These are phyloP conservation scores for Hyalella azteca DNA, from an alignment of 2,888 invertebrate genomes.

Conservation along the genomic window DNA sequence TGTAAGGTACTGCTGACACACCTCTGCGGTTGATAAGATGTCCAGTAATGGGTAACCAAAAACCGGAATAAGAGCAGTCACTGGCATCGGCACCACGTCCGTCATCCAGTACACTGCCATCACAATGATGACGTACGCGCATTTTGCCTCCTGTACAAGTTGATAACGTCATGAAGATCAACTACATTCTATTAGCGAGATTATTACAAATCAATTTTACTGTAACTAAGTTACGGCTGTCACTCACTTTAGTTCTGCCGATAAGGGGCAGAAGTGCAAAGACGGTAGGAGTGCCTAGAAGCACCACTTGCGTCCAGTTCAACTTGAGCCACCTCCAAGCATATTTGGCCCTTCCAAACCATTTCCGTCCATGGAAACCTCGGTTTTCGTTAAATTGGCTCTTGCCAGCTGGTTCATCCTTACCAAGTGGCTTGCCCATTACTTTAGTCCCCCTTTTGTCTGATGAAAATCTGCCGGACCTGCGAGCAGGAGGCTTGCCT, in stretches of 20 bases:
- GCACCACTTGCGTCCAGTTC: constrained; percentile 29
- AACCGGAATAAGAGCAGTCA: constrained; percentile 83
- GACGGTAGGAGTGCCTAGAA: constrained; percentile 2
- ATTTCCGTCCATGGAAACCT: too few species aligned
- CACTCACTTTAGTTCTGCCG: constrained; percentile 22
- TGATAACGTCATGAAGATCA: too few species aligned
- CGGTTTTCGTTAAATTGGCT: too few species aligned
- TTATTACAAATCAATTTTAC: too few species aligned
- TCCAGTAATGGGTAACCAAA: constrained; percentile 78
- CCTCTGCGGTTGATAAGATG: constrained; percentile 48
- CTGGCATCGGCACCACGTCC: constrained; percentile 80
- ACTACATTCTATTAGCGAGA: too few species aligned
- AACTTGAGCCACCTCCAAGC: not conserved
- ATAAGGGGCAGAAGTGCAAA: constrained; percentile 28
- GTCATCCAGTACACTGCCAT: constrained; percentile 87
- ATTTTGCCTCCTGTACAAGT: constrained; percentile 66
- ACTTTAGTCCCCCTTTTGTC: too few species aligned
- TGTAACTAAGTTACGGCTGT: too few species aligned
- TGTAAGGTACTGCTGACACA: constrained; percentile 72
- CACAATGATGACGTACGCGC: constrained; percentile 78
- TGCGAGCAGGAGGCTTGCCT: too few species aligned
- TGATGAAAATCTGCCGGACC: too few species aligned
- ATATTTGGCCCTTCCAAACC: too few species aligned
- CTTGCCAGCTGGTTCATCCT: too few species aligned
- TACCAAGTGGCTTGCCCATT: too few species aligned